phyloP scores from a whole-genome alignment of 2,113 vertebrate genomes.

The Perca fluviatilis region DNA sequence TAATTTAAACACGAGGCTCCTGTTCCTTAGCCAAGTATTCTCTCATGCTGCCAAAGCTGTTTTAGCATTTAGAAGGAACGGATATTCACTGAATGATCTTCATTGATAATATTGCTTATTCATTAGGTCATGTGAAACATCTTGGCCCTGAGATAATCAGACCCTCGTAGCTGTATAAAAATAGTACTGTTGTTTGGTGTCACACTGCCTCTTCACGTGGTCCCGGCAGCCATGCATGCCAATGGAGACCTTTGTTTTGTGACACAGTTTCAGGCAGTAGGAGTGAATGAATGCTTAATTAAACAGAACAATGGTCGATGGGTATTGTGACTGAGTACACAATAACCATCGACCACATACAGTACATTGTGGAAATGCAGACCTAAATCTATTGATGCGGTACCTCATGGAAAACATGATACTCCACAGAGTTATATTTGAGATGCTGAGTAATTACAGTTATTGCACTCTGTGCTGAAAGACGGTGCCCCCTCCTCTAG shows the following conservation, averaged over 20 bases:
- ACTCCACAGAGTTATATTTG: constrained; percentile 52
- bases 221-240: constrained; percentile 61
- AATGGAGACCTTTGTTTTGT: constrained; percentile 81
- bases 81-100: constrained; percentile 37
- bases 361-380: constrained; percentile 1
- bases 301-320: constrained; percentile 71
- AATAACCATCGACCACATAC: constrained; percentile 44
- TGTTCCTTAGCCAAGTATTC: not conserved
- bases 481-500: not conserved
- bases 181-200: constrained; percentile 75
- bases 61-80: constrained; percentile 13
- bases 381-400: not conserved
- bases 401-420: constrained; percentile 41
- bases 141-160: constrained; percentile 59
- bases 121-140: constrained; percentile 71
- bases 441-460: constrained; percentile 33
- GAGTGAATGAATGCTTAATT: constrained; percentile 80
- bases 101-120: constrained; percentile 51
- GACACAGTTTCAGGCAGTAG: constrained; percentile 78
- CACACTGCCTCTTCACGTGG: constrained; percentile 69
- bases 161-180: constrained; percentile 65
- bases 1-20: not conserved
- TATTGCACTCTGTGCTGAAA: constrained; percentile 47
- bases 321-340: constrained; percentile 39
- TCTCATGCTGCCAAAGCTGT: not conserved